Evolutionary conservation across 2,888 invertebrate genomes (phyloP), one percentile per base, ranked within the genome.

Genomic region (Synanthedon tipuliformis): DNA sequence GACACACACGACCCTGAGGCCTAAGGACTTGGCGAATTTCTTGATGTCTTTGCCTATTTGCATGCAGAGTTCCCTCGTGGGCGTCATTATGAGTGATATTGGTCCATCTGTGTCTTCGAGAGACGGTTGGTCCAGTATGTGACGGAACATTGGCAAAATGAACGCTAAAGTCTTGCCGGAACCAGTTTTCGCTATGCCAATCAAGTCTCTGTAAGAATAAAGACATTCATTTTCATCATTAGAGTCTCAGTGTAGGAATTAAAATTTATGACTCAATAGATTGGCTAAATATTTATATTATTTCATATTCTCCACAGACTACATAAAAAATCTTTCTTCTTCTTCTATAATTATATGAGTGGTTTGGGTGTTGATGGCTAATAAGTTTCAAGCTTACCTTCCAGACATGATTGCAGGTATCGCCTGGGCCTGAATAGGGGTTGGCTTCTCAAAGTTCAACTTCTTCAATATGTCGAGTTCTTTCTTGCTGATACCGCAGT

Each of bases 131-230:
- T 99, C 99, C 55, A 97, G 80, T 34, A 99, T 96, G 69, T 99
- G 99, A 5, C 90, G 87, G 81, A 99, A 96, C 98, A 99, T 97
- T 0, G 99, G 99, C 55, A 99, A 81, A 55, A 99, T 91, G 80
- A 99, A 99, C 0, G 99, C 99, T 52, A 99, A 82, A 1, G 99
- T 99, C 88, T 99, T 99, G 40, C 99, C 99, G 71, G 97, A 97
- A 50, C 99, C 99, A 0, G 99, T 99, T 86, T 99, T 99, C 1
- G 99, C 99, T 73, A 99, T 99, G 53, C 99, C 99, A 69, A 99
- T 99, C 56, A 99, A 88, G 83, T 99, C 98, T 55, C 88, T 88
- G 68, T 8, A 68, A 72, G 50, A 51, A 55, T 53, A 52, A 1
- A 23, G 27, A 23, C 1, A 23, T 23, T 23, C 23, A 23, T 23